Evolutionary conservation across 1,140 invertebrate species (phyloP), one percentile per base, ranked within the genome.

Genomic region (Radopholus similis): DNA sequence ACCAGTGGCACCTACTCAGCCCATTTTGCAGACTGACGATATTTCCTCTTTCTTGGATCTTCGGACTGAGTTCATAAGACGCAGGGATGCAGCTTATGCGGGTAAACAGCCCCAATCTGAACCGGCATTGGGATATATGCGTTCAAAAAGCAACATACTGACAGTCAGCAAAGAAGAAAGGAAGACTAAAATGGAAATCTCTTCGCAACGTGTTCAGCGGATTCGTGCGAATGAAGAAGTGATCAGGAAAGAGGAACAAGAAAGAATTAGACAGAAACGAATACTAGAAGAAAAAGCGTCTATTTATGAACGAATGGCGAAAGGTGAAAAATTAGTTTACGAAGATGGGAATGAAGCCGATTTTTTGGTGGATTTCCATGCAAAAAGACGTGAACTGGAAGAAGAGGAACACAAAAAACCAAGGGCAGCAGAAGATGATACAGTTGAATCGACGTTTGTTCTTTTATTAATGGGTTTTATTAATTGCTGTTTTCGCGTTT

Each of bases 291-390:
- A 64, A 23, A 64, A 64, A 23, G 47, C 63, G 30, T n/a, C 30
- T 4, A 55, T 74, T 40, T 71, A 71, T 40, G 70, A 71, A 32
- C 53, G 72, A 38, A 67, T 71, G 64, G 69, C 66, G 26, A 70
- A 56, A 30, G 70, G 70, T n/a, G 70, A 71, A 18, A 63, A 55
- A 32, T 18, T 71, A 30, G 32, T n/a, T 4, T 67, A 71, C 37
- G 73, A 68, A 35, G 72, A 74, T 53, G 70, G 70, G 3, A 34
- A 37, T 11, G 49, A 64, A 35, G 49, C 53, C 9, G 63, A 65
- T 13, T 56, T 65, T 65, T 60, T 55, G 49, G 53, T 58, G 30
- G 63, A 58, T 34, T 65, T 65, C 55, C 49, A 65, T 38, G 28
- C 40, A 32, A 64, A 64, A 15, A 64, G 55, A 58, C 18, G 18